Conservation (phyloP, 1,140 invertebrate genomes). For the Drosophila saltans region DNA sequence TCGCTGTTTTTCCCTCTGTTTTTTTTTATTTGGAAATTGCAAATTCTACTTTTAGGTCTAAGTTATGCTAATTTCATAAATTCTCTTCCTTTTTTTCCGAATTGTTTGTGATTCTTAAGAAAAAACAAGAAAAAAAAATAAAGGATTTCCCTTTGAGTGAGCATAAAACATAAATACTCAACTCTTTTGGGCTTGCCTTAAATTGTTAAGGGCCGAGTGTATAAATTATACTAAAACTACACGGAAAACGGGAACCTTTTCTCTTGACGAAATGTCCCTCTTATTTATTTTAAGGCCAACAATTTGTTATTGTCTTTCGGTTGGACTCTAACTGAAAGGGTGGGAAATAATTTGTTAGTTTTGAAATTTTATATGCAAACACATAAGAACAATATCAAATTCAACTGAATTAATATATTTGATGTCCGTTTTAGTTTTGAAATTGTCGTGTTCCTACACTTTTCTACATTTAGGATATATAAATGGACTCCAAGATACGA, state of each 20-base stretch:
- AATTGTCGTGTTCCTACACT: background rate
- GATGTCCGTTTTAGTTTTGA: no score
- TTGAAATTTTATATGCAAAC: no score
- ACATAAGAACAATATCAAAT: no score
- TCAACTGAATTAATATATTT: no score
- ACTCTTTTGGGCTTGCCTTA: background rate
- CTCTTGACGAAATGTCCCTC: background rate
- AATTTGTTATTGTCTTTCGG: background rate
- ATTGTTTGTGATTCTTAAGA: slow-evolving; percentile 26
- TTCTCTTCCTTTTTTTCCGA: slow-evolving; percentile 29
- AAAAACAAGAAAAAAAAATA: background rate
- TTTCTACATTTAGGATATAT: background rate
- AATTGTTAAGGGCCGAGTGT: background rate
- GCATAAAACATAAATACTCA: background rate
- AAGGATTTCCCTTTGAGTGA: slow-evolving; percentile 8
- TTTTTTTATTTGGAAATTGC: slow-evolving; percentile 17
- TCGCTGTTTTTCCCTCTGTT: background rate
- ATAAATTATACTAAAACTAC: background rate
- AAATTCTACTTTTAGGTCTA: slow-evolving; percentile 34
- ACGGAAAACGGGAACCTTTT: background rate
- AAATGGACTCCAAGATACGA: background rate
- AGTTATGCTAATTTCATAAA: slow-evolving; percentile 67
- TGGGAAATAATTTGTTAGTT: background rate
- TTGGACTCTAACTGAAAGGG: background rate
- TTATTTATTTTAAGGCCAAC: background rate